Evolutionary conservation across 2,113 vertebrate genomes (phyloP), one percentile per base, ranked within the genome.

Genomic region (Phrynocephalus versicolor): DNA sequence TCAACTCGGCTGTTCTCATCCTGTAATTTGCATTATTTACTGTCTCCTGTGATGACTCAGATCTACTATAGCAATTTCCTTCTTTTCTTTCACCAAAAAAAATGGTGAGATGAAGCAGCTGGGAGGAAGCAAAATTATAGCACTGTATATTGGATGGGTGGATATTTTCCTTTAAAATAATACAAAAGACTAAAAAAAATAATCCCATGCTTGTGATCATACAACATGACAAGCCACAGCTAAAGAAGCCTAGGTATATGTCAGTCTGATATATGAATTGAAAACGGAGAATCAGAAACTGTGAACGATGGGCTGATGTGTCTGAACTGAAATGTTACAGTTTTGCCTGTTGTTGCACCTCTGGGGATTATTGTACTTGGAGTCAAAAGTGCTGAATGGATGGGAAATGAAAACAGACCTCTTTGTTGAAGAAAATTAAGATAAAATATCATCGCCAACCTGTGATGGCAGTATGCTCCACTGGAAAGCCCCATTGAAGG

Each of bases 21-120:
- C 27, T 91, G n/a, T 71, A 82, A 83, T 89, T 81, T 81, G 25
- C 87, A 55, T 41, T 88, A 64, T 30, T 62, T 82, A 19, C 30
- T 65, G 41, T 84, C 57, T 86, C 16, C 41, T 27, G 65, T 65
- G 57, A 77, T 2, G 1, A 60, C 37, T 51, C 76, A 77, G 60
- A 78, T 30, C 77, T 76, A 12, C 35, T 65, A 0, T 62, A 79
- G 37, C n/a, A 82, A 33, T 84, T 86, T 79, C 41, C 51, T 84
- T 21, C 21, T 65, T 73, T 78, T 67, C 45, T 58, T 79, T n/a
- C n/a, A n/a, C n/a, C 21, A 79, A 58, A 71, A 89, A 73, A 72
- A 72, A 62, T 60, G 33, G 25, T 73, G 23, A 6, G 83, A 21
- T 35, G 19, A 10, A 55, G 55, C 74, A 83, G 79, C 41, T 14